Base-by-base conservation (phyloP, 92 coral and sea anemone species). In the Isaurus tuberculatus region DNA sequence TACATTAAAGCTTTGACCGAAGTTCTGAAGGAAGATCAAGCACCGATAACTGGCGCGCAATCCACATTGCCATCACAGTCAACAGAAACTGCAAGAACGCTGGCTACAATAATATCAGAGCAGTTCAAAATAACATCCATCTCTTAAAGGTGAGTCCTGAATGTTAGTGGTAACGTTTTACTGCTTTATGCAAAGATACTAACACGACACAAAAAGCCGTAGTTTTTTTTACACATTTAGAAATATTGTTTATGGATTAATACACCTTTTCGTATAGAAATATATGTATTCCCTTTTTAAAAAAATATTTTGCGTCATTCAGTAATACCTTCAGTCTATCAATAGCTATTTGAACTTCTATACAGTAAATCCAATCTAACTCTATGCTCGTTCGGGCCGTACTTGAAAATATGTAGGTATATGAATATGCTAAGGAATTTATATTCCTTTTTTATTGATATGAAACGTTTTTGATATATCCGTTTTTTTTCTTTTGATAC, bases 1-100 rank as follows among this genome's bases (percentile, higher is more conserved):
- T 97, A 97, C 78, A 97, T 97, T 86, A 97, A 92, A 58, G 95
- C 99, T 17, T 83, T 97, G 87, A 94, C 94, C 44, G 99, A 94
- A 72, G 99, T 97, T 19, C 86, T 97, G 60, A 91, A 89, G 40
- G 98, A 97, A 15, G 98, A 91, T 23, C 82, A 67, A 32, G 15
- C 36, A 4, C 82, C 82, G 70, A 77, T 77, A 36, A 13, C 51
- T 34, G 34, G 70, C 69, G 53, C 33, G 15, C 82, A 44, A 36
- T 58, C 82, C 33, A 9, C 46, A 0, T 51, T 77, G 58, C 31
- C 68, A 8, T 23, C 82, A 57, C n/a, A n/a, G n/a, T 31, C 82
- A 60, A 11, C 70, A n/a, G 70, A 57, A 10, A 25, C 70, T 23
- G 82, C 82, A 10, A 57, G 46, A 37, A 77, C 68, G 5, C 64